Conservation (phyloP, 2,797 vertebrate species). For the Orestias chungarensis region DNA sequence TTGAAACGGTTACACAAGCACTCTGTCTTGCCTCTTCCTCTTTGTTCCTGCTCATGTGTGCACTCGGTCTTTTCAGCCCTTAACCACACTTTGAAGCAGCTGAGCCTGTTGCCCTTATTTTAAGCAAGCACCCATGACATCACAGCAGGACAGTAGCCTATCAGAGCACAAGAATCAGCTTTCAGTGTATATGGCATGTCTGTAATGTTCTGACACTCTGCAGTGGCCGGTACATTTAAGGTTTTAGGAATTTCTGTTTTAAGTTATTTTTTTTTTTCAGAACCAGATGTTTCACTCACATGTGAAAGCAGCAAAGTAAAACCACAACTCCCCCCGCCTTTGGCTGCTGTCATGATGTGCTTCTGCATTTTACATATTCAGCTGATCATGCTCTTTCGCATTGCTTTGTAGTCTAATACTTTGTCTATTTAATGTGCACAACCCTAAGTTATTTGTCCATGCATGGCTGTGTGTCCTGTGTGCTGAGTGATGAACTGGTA, state of each 20-base stretch:
- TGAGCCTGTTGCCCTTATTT: constrained; percentile 58
- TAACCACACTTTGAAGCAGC: constrained; percentile 62
- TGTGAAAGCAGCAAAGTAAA: constrained; percentile 7
- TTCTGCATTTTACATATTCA: neutral
- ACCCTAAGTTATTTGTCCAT: neutral
- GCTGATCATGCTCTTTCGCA: neutral
- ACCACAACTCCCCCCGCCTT: constrained; percentile 25
- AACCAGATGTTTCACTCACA: constrained; percentile 15
- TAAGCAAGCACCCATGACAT: constrained; percentile 64
- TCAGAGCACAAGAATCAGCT: constrained; percentile 47
- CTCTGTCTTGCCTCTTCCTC: constrained; percentile 14
- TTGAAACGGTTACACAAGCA: constrained; percentile 20
- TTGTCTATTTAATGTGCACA: neutral
- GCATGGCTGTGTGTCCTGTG: neutral
- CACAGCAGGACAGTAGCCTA: constrained; percentile 60
- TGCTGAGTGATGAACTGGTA: neutral
- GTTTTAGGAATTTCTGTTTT: constrained; percentile 17
- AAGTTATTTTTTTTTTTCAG: constrained; percentile 16
- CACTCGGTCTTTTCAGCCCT: constrained; percentile 44
- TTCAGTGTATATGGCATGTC: constrained; percentile 42
- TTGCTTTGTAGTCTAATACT: neutral
- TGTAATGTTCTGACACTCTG: constrained; percentile 35
- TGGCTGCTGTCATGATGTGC: constrained; percentile 10
- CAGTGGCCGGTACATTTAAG: constrained; percentile 16
- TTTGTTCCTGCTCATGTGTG: constrained; percentile 34